These are phyloP conservation scores for Actinia equina DNA, from an alignment of 64 coral and sea anemone genomes.

Conservation along the genomic window DNA sequence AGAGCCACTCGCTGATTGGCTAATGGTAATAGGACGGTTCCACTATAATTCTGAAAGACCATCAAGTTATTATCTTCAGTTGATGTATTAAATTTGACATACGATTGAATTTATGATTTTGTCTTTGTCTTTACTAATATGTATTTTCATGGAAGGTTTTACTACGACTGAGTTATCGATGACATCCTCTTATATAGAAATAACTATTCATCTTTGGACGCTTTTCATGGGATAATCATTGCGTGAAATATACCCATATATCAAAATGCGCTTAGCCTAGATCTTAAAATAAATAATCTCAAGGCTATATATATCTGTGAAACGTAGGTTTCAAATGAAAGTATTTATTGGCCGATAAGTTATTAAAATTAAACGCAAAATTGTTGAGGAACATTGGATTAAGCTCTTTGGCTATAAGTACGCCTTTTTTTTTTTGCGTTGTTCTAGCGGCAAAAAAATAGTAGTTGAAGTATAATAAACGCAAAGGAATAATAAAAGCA, in stretches of 20 bases:
- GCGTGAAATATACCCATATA: too few relatives aligned
- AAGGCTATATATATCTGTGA: too few relatives aligned
- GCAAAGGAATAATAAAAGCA: too few relatives aligned
- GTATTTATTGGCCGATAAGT: neutral
- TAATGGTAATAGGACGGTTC: neutral
- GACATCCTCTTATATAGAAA: neutral
- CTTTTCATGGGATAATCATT: too few relatives aligned
- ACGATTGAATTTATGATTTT: neutral
- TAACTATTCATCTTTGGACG: slow-evolving; percentile 7
- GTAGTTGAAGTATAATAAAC: too few relatives aligned
- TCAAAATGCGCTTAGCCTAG: too few relatives aligned
- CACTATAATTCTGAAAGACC: neutral
- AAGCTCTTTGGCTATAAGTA: neutral
- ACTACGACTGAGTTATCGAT: neutral
- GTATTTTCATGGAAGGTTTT: neutral
- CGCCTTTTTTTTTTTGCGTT: neutral
- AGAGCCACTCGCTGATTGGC: neutral
- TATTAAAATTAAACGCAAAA: neutral
- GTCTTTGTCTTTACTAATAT: neutral
- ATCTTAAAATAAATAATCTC: too few relatives aligned
- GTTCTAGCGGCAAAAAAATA: neutral
- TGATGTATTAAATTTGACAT: neutral
- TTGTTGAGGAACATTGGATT: neutral
- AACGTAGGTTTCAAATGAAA: neutral
- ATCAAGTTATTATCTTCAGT: neutral